Conservation (phyloP, 1,140 invertebrate genomes). For the Drosophila ironensis region DNA sequence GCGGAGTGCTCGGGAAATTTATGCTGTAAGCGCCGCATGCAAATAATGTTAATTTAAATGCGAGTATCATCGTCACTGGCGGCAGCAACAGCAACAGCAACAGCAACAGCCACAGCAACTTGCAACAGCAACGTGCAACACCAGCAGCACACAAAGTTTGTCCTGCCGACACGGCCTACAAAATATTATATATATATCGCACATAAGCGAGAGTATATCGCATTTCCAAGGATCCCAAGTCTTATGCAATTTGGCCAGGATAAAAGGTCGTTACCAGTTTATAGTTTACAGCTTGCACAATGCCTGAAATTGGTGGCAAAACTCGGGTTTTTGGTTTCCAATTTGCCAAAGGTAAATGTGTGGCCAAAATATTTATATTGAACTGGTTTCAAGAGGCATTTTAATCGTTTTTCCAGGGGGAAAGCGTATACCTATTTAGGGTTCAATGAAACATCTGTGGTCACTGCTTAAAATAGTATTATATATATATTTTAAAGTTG, state of each 20-base stretch:
- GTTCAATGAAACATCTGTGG: too few relatives aligned
- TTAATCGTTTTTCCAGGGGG: too few relatives aligned
- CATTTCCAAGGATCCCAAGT: slow-evolving; percentile 9
- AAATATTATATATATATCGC: neutral
- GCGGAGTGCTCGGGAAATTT: slow-evolving; percentile 55
- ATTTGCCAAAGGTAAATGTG: too few relatives aligned
- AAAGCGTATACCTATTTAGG: too few relatives aligned
- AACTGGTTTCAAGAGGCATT: too few relatives aligned
- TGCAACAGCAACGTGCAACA: slow-evolving; percentile 40
- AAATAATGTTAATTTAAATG: slow-evolving; percentile 80
- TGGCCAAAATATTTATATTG: too few relatives aligned
- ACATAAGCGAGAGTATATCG: too few relatives aligned
- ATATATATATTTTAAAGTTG: neutral
- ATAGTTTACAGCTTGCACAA: neutral
- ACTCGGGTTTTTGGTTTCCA: too few relatives aligned
- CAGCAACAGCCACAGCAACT: slow-evolving; percentile 16
- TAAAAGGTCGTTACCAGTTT: slow-evolving; percentile 4
- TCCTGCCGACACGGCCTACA: slow-evolving; percentile 9
- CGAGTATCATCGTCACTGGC: slow-evolving; percentile 68
- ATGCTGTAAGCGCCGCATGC: slow-evolving; percentile 75
- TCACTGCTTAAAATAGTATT: too few relatives aligned
- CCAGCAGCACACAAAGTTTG: slow-evolving; percentile 27
- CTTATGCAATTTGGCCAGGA: slow-evolving; percentile 6
- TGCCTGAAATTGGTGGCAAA: neutral
- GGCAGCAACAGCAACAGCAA: slow-evolving; percentile 22